Percentiles rank a stretch among this genome's conserved stretches.
Conservation (phyloP, 2,797 vertebrate species). For the Artibeus jamaicensis region DNA sequence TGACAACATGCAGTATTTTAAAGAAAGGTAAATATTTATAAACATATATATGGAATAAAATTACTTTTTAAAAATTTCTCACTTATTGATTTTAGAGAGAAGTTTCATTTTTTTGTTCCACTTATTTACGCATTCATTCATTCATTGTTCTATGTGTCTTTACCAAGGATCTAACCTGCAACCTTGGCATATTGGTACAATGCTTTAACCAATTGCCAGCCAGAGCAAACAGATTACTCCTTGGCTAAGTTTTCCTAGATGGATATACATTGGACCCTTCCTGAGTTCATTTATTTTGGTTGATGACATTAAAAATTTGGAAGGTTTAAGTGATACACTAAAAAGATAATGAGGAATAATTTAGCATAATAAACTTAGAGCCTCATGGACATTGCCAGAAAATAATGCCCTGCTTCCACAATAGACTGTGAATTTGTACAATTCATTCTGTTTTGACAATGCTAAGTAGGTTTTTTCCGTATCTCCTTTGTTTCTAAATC, state of each 20-base stretch:
- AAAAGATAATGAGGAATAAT: constrained; percentile 56
- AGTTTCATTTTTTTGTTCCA: not conserved
- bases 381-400: not conserved
- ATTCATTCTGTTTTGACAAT: not conserved
- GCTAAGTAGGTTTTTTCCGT: not conserved
- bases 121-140: not conserved
- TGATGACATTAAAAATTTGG: not conserved
- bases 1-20: not conserved
- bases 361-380: not conserved
- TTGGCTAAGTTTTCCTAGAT: not conserved
- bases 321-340: not conserved
- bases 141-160: not conserved
- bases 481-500: constrained; percentile 42
- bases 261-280: not conserved
- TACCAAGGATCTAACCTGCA: not conserved
- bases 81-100: not conserved
- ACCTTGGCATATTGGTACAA: not conserved
- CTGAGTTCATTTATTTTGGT: not conserved
- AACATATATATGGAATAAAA: not conserved
- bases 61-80: not conserved
- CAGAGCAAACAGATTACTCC: not conserved
- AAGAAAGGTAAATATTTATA: not conserved
- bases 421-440: constrained; percentile 1
- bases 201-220: not conserved
- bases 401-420: not conserved